phyloP scores from a whole-genome alignment of 2,797 vertebrate species.

The Macrochelys suwanniensis region DNA sequence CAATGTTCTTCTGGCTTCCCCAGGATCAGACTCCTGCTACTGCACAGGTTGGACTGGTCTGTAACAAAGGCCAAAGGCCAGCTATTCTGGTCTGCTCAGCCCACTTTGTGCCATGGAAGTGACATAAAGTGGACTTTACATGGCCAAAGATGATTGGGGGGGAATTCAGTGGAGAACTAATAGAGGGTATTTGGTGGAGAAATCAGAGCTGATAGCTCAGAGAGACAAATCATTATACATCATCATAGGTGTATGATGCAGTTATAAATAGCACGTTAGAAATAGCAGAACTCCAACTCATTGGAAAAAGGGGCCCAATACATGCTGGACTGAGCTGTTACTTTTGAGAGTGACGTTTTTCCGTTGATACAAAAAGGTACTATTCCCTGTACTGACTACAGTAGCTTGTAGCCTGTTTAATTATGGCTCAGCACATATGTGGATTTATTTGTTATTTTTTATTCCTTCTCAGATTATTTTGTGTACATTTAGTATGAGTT shows the following conservation, averaged over 20 bases:
- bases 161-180: not conserved
- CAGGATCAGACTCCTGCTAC: not conserved
- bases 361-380: not conserved
- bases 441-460: not conserved
- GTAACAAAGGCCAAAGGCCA: not conserved
- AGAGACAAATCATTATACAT: not conserved
- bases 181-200: fast-evolving
- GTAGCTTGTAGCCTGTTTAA: not conserved
- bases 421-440: not conserved
- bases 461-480: not conserved
- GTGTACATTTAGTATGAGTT: not conserved
- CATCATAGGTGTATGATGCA: not conserved
- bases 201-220: not conserved
- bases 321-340: not conserved
- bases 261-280: not conserved
- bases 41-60: fast-evolving
- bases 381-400: not conserved
- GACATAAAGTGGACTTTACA: not conserved
- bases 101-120: not conserved
- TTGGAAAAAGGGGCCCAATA: not conserved
- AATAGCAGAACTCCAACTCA: fast-evolving
- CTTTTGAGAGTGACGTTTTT: not conserved
- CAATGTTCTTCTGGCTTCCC: not conserved
- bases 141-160: not conserved
- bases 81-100: not conserved